phyloP scores from a whole-genome alignment of 2,888 invertebrate genomes.

The Aphidius colemani region DNA sequence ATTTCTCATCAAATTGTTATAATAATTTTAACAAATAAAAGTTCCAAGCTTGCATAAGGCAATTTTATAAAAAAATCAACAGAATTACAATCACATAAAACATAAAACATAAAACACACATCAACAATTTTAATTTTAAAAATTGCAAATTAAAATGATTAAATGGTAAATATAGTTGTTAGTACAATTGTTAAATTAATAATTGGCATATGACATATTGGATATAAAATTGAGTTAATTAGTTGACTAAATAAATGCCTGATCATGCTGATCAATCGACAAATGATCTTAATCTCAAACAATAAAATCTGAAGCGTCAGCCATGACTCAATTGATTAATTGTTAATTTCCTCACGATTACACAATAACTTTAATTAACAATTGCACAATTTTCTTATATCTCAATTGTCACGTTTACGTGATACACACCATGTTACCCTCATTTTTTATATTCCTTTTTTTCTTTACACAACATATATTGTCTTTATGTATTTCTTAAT shows the following conservation, averaged over 20 bases:
- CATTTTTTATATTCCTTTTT: too few relatives aligned
- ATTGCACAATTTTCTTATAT: constrained; percentile 43
- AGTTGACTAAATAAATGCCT: constrained; percentile 9
- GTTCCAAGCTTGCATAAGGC: too few relatives aligned
- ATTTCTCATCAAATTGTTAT: too few relatives aligned
- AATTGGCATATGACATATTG: constrained; percentile 2
- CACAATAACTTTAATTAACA: constrained; percentile 50
- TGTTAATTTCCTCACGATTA: constrained; percentile 46
- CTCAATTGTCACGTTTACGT: not conserved
- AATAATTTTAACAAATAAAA: too few relatives aligned
- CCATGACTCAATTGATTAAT: constrained; percentile 52
- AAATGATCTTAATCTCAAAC: constrained; percentile 2
- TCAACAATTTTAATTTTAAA: constrained; percentile 8
- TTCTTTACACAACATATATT: too few relatives aligned
- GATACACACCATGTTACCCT: too few relatives aligned
- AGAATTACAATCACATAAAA: too few relatives aligned
- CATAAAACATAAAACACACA: not conserved
- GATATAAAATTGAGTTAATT: constrained; percentile 16
- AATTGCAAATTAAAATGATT: not conserved
- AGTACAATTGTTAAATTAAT: not conserved
- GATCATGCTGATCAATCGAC: constrained; percentile 1
- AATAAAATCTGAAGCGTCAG: constrained; percentile 37
- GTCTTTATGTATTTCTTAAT: too few relatives aligned
- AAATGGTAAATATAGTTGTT: not conserved
- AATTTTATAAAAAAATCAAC: too few relatives aligned